Conservation (phyloP, 2,797 vertebrate genomes). For the Hypotaenidia okinawae region DNA sequence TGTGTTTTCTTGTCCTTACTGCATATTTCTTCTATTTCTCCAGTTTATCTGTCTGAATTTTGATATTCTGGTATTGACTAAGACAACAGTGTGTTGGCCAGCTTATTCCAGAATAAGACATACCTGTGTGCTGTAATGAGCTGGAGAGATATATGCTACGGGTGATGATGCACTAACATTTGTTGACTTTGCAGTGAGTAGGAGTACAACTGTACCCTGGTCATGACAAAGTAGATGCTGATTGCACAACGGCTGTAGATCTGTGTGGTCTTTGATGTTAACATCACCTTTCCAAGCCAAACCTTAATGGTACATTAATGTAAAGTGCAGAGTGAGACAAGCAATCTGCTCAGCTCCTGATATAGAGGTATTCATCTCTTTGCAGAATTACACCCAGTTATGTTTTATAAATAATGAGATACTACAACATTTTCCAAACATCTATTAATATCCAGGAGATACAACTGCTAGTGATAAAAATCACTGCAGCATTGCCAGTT, state of each 20-base stretch:
- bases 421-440: constrained; percentile 46
- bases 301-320: background rate
- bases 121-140: background rate
- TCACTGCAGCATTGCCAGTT: constrained; percentile 49
- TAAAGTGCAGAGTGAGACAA: background rate
- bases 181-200: background rate
- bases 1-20: background rate
- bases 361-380: background rate
- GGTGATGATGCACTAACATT: background rate
- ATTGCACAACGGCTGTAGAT: background rate
- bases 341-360: background rate
- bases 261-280: background rate
- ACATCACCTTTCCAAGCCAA: background rate
- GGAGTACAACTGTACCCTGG: background rate
- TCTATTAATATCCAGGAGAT: constrained; percentile 55
- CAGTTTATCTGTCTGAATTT: background rate
- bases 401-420: constrained; percentile 49
- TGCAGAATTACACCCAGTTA: background rate
- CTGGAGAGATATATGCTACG: background rate
- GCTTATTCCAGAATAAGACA: background rate
- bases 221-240: background rate
- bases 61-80: background rate
- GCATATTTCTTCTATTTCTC: background rate
- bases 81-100: background rate
- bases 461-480: constrained; percentile 60